These are phyloP conservation scores for Aleiodes leptofemur DNA, from an alignment of 2,888 invertebrate species.

Conservation along the genomic window DNA sequence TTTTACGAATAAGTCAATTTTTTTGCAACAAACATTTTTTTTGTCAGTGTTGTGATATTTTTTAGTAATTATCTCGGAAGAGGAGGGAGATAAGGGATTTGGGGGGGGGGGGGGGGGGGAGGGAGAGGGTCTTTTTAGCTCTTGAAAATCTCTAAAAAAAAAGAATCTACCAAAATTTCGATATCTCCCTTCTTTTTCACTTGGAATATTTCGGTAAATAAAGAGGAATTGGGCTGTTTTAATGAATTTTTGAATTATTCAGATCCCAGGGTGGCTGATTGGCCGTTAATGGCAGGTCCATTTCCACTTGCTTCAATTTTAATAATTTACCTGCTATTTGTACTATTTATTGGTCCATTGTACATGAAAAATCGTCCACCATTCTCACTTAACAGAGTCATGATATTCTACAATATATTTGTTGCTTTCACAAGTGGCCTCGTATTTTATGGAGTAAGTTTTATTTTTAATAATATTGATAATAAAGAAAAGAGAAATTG, in stretches of 20 bases:
- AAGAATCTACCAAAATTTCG: too few relatives aligned
- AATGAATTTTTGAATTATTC: constrained; percentile 41
- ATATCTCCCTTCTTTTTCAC: neutral
- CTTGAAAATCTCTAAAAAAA: too few relatives aligned
- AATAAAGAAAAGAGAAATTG: too few relatives aligned
- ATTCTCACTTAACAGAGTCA: constrained; percentile 64
- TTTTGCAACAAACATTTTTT: too few relatives aligned
- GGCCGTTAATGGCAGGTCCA: constrained; percentile 69
- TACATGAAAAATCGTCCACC: constrained; percentile 68
- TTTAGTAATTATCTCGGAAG: neutral
- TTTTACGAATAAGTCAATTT: too few relatives aligned
- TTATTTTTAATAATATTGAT: neutral
- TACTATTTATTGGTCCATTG: constrained; percentile 66
- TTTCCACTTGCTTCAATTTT: constrained; percentile 63
- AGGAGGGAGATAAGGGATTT: too few relatives aligned
- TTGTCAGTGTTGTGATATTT: neutral
- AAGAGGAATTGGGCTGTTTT: too few relatives aligned
- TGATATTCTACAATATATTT: constrained; percentile 68
- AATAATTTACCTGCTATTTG: constrained; percentile 65
- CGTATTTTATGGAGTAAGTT: constrained; percentile 83
- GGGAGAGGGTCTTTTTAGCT: too few relatives aligned
- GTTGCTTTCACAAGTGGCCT: constrained; percentile 81
- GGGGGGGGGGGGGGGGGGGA: too few relatives aligned
- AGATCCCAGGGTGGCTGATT: constrained; percentile 71
- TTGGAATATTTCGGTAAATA: too few relatives aligned